Conservation (phyloP, 2,888 invertebrate genomes). For the Podotricha telesiphe region DNA sequence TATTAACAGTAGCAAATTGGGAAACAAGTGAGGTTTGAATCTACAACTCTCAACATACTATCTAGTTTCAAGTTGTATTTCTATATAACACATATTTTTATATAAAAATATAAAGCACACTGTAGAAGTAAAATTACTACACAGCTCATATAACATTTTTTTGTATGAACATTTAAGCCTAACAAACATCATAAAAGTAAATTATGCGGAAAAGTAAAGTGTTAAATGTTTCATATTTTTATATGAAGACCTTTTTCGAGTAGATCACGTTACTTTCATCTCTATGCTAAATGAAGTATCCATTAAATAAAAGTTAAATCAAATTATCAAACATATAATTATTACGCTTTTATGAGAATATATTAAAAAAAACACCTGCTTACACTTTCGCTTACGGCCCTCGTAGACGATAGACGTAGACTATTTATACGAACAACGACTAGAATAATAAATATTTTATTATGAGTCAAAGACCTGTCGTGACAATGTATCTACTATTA, state of each 20-base stretch:
- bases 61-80: too few species aligned
- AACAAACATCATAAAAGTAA: constrained; percentile 13
- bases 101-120: neutral
- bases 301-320: constrained; percentile 12
- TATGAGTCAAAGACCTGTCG: constrained; percentile 43
- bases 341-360: constrained; percentile 7
- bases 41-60: too few species aligned
- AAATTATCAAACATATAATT: neutral
- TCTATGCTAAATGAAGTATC: neutral
- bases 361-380: constrained; percentile 17
- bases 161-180: neutral
- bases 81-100: too few species aligned
- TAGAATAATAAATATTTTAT: constrained; percentile 40
- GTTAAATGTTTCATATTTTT: constrained; percentile 9
- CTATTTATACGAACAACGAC: constrained; percentile 33
- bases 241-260: constrained; percentile 2
- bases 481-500: constrained; percentile 35
- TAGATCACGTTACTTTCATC: neutral
- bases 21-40: too few species aligned
- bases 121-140: neutral
- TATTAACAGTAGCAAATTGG: too few species aligned
- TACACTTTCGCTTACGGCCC: constrained; percentile 34
- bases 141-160: neutral
- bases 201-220: constrained; percentile 12
- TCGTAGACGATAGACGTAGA: constrained; percentile 28